phyloP scores from a whole-genome alignment of 53 echinoderm and acorn worm genomes.

The Luidia sarsii region DNA sequence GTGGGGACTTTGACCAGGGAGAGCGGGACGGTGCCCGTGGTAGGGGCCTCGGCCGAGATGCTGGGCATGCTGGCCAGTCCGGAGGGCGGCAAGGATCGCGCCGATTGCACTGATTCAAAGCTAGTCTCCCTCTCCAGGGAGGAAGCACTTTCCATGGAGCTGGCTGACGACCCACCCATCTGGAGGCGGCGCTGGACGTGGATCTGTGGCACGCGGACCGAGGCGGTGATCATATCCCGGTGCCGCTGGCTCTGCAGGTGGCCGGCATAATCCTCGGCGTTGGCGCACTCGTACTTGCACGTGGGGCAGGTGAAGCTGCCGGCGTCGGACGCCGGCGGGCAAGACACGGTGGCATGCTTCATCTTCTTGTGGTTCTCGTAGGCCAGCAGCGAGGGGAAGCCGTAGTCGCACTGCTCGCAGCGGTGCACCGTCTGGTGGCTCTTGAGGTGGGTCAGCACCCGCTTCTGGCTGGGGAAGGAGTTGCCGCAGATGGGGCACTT shows the following conservation, averaged over 20 bases:
- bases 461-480: conserved; percentile 76
- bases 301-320: conserved; percentile 66
- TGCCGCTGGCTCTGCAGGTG: conserved; percentile 65
- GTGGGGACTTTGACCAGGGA: conserved; percentile 58
- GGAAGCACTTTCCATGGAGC: conserved; percentile 52
- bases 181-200: conserved; percentile 45
- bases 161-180: conserved; percentile 35
- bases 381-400: conserved; percentile 70
- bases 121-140: conserved; percentile 46
- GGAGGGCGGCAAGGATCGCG: conserved; percentile 32
- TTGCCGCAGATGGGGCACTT: conserved; percentile 82
- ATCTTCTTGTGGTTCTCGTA: conserved; percentile 73
- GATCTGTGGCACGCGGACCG: conserved; percentile 59
- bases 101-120: conserved; percentile 56
- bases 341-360: conserved; percentile 70
- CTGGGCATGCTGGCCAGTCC: conserved; percentile 37
- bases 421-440: conserved; percentile 74
- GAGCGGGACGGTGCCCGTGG: conserved; percentile 40
- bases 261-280: conserved; percentile 52
- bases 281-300: conserved; percentile 58
- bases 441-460: conserved; percentile 78
- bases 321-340: conserved; percentile 51
- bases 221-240: conserved; percentile 62
- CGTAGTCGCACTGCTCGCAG: conserved; percentile 73
- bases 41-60: conserved; percentile 10